Evolutionary conservation across 2,888 invertebrate species (phyloP), one percentile per base, ranked within the genome.

Genomic region (Melikaiella ostensackeni): DNA sequence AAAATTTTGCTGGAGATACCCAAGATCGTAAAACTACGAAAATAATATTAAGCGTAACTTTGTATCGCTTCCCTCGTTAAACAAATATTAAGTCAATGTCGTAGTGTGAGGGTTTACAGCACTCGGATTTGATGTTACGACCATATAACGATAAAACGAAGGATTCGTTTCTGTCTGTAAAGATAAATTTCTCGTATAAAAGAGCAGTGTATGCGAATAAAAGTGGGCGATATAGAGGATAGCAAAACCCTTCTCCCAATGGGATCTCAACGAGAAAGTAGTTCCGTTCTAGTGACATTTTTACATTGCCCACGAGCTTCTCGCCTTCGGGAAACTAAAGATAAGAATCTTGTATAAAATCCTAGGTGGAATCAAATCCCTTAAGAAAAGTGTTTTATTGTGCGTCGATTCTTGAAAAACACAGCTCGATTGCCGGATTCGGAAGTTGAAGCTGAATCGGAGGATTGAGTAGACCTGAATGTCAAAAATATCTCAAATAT

Each of bases 131-230:
- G 50, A 30, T 6, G 11, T 50, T 33, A 50, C 50, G 27, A n/a
- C 19, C n/a, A 66, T 66, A 50, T 50, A 46, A 30, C 70, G 30
- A 70, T 70, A 70, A 70, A 70, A 70, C 5, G 50, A 70, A 70
- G 50, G 19, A 50, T 70, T 46, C n/a, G 27, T 30, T 50, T 70
- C 27, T 50, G 50, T 70, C 70, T 70, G n/a, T 11, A 30, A 70
- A 11, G 27, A 50, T 46, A 8, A 50, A 42, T 50, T 30, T 11
- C 11, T n/a, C 19, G 0, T 16, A 2, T 9, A 70, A 30, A 70
- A 70, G 27, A 70, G 46, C 46, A 70, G 30, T 24, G 38, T 70
- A 50, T 70, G 70, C 46, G 50, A 70, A 46, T n/a, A 66, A 66
- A 9, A n/a, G 13, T 4, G 6, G 27, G 46, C 38, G 4, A 66